phyloP scores from a whole-genome alignment of 2,113 vertebrate species.

The Tonatia bakeri region DNA sequence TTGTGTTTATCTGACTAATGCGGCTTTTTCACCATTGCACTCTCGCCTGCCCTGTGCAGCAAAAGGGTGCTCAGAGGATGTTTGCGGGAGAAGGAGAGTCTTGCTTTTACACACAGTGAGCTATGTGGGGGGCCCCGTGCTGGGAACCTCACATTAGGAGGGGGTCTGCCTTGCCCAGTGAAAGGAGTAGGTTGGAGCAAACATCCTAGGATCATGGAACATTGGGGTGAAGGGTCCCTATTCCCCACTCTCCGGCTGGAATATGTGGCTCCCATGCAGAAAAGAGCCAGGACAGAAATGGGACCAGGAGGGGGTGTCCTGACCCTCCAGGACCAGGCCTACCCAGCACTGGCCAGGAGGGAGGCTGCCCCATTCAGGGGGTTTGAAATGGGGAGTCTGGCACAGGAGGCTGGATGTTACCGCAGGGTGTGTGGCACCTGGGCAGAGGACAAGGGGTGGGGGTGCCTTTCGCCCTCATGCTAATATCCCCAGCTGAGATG shows the following conservation, averaged over 20 bases:
- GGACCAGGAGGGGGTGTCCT: not conserved
- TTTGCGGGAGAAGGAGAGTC: not conserved
- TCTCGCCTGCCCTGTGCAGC: not conserved
- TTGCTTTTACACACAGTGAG: not conserved
- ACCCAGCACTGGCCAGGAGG: not conserved
- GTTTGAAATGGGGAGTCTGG: not conserved
- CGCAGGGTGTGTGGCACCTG: fast-evolving
- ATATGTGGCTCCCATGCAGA: fast-evolving
- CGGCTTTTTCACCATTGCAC: not conserved
- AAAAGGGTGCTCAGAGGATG: fast-evolving
- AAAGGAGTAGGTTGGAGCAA: not conserved
- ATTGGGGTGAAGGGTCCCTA: not conserved
- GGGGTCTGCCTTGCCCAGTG: fast-evolving
- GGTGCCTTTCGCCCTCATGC: not conserved
- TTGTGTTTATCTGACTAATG: not conserved
- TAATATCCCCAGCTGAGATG: no score
- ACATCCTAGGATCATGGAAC: not conserved
- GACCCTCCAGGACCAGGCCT: not conserved
- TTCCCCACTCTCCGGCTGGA: not conserved
- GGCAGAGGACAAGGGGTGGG: not conserved
- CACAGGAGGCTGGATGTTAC: not conserved
- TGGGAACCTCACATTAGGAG: not conserved
- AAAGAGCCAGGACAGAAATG: not conserved
- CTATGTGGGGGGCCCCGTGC: fast-evolving
- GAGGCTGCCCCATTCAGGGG: not conserved